These are phyloP conservation scores for Drosophila busckii DNA, from an alignment of 1,140 invertebrate genomes.

Conservation along the genomic window DNA sequence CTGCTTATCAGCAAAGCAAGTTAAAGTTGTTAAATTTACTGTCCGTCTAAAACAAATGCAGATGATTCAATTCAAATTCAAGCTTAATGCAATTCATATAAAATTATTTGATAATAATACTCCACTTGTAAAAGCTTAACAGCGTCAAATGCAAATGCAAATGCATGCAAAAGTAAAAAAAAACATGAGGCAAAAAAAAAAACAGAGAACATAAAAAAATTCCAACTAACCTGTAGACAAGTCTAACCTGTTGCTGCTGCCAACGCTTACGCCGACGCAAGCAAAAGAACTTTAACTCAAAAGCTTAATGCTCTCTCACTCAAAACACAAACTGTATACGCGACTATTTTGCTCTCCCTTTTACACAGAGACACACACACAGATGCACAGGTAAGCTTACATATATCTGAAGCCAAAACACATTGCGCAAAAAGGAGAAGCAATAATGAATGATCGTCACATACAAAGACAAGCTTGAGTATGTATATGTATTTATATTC, in stretches of 20 bases:
- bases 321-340: slow-evolving; percentile 7
- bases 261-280: slow-evolving; percentile 43
- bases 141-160: slow-evolving; percentile 35
- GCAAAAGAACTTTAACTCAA: slow-evolving; percentile 60
- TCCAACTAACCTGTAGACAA: slow-evolving; percentile 29
- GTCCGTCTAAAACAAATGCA: too few species aligned
- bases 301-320: slow-evolving; percentile 47
- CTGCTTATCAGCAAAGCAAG: too few species aligned
- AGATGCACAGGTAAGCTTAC: slow-evolving; percentile 56
- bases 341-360: slow-evolving; percentile 17
- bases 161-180: slow-evolving; percentile 23
- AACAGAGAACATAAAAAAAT: slow-evolving; percentile 21
- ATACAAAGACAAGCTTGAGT: slow-evolving; percentile 22
- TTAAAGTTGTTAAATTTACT: too few species aligned
- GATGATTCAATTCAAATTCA: too few species aligned
- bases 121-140: slow-evolving; percentile 15
- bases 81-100: too few species aligned
- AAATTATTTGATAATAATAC: too few species aligned
- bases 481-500: slow-evolving; percentile 14
- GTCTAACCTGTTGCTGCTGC: slow-evolving; percentile 47
- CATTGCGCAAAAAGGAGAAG: slow-evolving; percentile 37
- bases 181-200: slow-evolving; percentile 40
- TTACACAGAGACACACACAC: slow-evolving; percentile 24
- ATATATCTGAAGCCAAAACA: slow-evolving; percentile 22
- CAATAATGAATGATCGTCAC: slow-evolving; percentile 64